Base-by-base conservation (phyloP, 2,888 invertebrate species). In the Bombylius discolor region DNA sequence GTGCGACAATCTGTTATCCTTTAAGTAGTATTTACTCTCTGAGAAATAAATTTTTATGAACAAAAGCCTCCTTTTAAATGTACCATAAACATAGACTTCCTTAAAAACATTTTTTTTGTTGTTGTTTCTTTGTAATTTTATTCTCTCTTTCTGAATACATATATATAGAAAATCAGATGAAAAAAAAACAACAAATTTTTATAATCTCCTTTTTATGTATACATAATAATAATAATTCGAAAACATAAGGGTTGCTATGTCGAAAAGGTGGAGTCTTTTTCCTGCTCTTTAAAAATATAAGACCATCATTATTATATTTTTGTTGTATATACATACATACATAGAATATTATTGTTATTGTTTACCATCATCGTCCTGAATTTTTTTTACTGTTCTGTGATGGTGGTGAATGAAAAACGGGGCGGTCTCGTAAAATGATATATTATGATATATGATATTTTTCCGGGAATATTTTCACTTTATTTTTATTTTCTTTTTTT, bases 1-100 rank as follows among this genome's bases (percentile, higher is more conserved):
- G 66, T 64, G 67, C 64, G 64, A 66, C 72, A 72, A 72, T 72
- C 72, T 72, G 72, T 72, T 70, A 66, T 63, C 65, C 69, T 66
- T 73, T 72, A 72, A 72, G 70, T 72, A 72, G 68, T 62, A 61
- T 69, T 64, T 62, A 64, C 61, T 42, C 39, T 42, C 55, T 8
- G 39, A 42, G 39, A 42, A 11, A 11, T 42, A 5, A 7, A 42
- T 42, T 36, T 8, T 7, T 7, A 36, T 7, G 8, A 36, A 36
- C 5, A 36, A 36, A 36, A 36, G 23, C 23, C 23, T 23, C 23
- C 23, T 23, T 3, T 23, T 23, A 23, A 23, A 23, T 23, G 2
- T 23, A 23, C 3, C 23, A 23, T 23, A 23, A 1, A 2, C 23
- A 23, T 23, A 23, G 23, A 23, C 23, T 23, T 23, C 23, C 23